A percentile compares a stretch with the other conserved stretches of the same genome.
phyloP scores from a whole-genome alignment of 1,140 invertebrate species.

The Rhopalosiphum maidis region DNA sequence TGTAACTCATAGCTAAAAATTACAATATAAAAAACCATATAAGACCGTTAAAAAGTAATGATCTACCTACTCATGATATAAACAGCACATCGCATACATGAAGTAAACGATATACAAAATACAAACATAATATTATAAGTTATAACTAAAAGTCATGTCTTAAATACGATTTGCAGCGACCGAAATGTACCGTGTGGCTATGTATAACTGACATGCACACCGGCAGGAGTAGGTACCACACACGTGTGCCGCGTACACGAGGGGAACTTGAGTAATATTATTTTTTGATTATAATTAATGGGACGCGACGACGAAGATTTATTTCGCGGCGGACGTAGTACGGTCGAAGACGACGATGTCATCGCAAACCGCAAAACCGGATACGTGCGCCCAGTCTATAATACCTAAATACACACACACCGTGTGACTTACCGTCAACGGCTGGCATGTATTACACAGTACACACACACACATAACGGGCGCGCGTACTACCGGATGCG shows the following conservation, averaged over 20 bases:
- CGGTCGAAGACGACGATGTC: not conserved
- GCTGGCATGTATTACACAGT: not conserved
- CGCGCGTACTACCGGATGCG: constrained; percentile 46
- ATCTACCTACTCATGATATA: not conserved
- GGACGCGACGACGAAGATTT: not conserved
- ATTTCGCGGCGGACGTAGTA: constrained; percentile 27
- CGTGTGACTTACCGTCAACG: constrained; percentile 37
- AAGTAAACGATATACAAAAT: not conserved
- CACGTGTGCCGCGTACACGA: not conserved
- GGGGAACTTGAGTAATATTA: not conserved
- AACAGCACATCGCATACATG: not conserved
- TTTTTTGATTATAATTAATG: not conserved
- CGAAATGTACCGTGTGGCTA: not conserved
- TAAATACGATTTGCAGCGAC: not conserved
- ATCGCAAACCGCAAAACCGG: constrained; percentile 37
- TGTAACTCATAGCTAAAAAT: no score
- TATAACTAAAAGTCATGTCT: not conserved
- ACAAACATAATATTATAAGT: not conserved
- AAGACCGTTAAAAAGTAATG: not conserved
- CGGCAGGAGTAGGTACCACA: not conserved
- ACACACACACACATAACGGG: not conserved
- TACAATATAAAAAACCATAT: no score
- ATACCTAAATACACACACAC: not conserved
- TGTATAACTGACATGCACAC: not conserved
- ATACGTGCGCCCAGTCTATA: constrained; percentile 5